phyloP scores from a whole-genome alignment of 2,797 vertebrate species.

The Sebastes alutus region DNA sequence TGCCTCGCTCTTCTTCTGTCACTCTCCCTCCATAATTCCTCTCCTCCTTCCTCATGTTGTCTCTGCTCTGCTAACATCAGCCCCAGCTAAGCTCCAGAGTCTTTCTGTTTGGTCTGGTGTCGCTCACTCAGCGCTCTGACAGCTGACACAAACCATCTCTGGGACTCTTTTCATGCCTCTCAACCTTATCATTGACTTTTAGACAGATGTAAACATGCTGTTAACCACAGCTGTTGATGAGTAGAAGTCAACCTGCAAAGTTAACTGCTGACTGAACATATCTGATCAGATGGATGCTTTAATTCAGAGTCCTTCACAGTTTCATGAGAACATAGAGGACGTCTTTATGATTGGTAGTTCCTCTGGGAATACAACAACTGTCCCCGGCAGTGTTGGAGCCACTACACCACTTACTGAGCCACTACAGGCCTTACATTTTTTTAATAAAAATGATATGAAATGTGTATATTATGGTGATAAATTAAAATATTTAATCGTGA shows the following conservation, averaged over 20 bases:
- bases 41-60: background rate
- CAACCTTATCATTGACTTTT: constrained; percentile 12
- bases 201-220: background rate
- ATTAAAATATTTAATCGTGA: no score
- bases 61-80: background rate
- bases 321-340: background rate
- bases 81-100: constrained; percentile 18
- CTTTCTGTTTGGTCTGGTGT: background rate
- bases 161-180: background rate
- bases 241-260: background rate
- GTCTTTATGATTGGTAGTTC: background rate
- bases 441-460: background rate
- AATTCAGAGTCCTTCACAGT: background rate
- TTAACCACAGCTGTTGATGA: constrained; percentile 7
- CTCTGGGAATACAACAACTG: background rate
- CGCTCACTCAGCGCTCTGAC: background rate
- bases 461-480: background rate
- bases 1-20: background rate
- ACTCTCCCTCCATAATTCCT: constrained; percentile 3
- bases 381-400: background rate
- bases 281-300: background rate
- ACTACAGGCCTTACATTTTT: rapidly evolving
- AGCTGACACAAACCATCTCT: background rate
- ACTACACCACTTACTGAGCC: background rate
- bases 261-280: background rate